Evolutionary conservation across 2,888 invertebrate species (phyloP).

Genomic region (Dichetophora obliterata): DNA sequence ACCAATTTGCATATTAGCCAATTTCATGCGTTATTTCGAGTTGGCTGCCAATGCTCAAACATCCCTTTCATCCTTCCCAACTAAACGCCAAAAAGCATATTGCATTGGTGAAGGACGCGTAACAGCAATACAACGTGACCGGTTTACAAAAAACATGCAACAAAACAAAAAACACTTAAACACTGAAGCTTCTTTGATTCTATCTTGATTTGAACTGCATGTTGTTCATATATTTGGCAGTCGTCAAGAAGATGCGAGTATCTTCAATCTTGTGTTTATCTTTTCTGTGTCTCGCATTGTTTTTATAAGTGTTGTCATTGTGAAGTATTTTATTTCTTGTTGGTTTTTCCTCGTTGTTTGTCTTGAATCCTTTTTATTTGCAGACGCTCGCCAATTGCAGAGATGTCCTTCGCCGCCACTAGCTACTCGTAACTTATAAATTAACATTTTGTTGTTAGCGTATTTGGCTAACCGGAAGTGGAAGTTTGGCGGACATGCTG

Average conservation of each 20-base stretch:
- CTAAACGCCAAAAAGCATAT: background rate
- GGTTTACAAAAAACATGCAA: constrained; percentile 3
- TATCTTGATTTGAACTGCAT: constrained; percentile 34
- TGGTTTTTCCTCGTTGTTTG: constrained; percentile 23
- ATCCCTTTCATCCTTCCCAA: background rate
- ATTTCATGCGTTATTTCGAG: constrained; percentile 27
- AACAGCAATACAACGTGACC: constrained; percentile 35
- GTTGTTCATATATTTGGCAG: constrained; percentile 33
- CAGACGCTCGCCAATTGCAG: constrained; percentile 10
- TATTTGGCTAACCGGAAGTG: constrained; percentile 57
- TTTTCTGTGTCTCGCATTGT: constrained; percentile 38
- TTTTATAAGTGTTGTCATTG: constrained; percentile 22
- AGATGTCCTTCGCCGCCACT: constrained; percentile 57
- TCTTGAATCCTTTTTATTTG: constrained; percentile 33
- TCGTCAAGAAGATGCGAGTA: constrained; percentile 37
- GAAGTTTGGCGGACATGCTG: constrained; percentile 15
- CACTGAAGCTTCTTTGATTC: background rate
- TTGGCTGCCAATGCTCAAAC: background rate
- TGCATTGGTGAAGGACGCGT: background rate
- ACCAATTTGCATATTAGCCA: constrained; percentile 28
- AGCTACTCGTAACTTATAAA: constrained; percentile 55
- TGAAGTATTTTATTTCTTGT: constrained; percentile 20
- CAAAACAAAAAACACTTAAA: background rate
- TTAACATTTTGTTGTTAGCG: constrained; percentile 54
- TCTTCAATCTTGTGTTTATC: constrained; percentile 44